Conservation (phyloP, 2,113 vertebrate species). For the Craseonycteris thonglongyai region DNA sequence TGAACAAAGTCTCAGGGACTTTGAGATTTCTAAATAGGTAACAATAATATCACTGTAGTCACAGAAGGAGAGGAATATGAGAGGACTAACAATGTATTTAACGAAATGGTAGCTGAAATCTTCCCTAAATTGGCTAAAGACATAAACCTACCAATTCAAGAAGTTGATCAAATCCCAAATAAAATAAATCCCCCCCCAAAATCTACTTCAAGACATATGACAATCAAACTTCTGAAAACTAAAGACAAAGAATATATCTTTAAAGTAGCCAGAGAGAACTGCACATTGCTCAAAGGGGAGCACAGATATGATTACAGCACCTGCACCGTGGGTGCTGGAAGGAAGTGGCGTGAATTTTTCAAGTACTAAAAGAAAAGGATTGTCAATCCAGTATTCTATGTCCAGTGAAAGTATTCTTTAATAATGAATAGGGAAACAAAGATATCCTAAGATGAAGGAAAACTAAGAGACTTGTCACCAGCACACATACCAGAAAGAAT, state of each 20-base stretch:
- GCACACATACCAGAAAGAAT: too few species aligned
- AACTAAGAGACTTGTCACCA: too few species aligned
- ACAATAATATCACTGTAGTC: not conserved
- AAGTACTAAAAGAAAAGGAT: too few species aligned
- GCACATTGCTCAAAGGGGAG: too few species aligned
- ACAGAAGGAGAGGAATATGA: not conserved
- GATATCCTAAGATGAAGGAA: too few species aligned
- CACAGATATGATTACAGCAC: too few species aligned
- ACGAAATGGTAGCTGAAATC: conserved; percentile 5
- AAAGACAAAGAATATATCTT: not conserved
- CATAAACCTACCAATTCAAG: not conserved
- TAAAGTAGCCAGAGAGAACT: too few species aligned
- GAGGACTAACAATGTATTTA: not conserved
- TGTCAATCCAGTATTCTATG: too few species aligned
- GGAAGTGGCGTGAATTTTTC: too few species aligned
- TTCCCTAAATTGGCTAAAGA: not conserved
- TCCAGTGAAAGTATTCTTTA: too few species aligned
- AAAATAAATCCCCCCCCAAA: not conserved
- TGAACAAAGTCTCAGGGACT: not conserved
- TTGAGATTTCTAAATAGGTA: not conserved
- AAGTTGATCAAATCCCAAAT: not conserved
- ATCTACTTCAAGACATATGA: not conserved
- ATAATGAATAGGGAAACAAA: too few species aligned
- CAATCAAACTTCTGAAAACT: not conserved
- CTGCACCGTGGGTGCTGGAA: too few species aligned